These are phyloP conservation scores for Falcaria lacertinaria DNA, from an alignment of 2,888 invertebrate genomes.

Conservation along the genomic window DNA sequence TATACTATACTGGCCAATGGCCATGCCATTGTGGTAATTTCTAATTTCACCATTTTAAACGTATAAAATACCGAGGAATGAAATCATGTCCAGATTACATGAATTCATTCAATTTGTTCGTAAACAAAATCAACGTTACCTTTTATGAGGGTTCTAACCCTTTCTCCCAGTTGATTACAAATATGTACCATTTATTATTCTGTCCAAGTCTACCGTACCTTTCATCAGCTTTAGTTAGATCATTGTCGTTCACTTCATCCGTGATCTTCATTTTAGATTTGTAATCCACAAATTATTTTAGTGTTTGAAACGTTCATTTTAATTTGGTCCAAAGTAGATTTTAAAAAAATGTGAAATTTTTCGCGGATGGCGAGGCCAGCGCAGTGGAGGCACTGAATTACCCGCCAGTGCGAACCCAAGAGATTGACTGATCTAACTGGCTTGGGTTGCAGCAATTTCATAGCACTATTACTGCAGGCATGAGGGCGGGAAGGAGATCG, in stretches of 20 bases:
- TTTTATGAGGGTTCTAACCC: neutral
- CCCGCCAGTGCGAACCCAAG: conserved; percentile 32
- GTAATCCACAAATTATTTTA: neutral
- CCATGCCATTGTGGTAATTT: no score
- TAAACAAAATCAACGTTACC: neutral
- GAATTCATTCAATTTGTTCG: neutral
- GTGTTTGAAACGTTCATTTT: neutral
- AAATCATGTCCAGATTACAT: neutral
- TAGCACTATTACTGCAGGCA: conserved; percentile 57
- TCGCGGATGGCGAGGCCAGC: conserved; percentile 38
- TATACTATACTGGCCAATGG: no score
- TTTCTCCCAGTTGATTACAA: neutral
- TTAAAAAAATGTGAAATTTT: conserved; percentile 10
- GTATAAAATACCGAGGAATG: no score
- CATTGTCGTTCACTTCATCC: conserved; percentile 34
- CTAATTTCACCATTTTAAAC: no score
- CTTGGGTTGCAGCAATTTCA: conserved; percentile 69
- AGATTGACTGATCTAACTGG: conserved; percentile 60
- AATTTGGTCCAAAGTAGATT: neutral
- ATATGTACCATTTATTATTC: neutral
- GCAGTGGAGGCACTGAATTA: conserved; percentile 38
- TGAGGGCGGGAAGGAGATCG: conserved; percentile 63
- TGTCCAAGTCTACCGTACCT: conserved; percentile 32
- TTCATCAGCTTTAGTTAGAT: conserved; percentile 12
- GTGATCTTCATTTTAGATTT: conserved; percentile 54